Evolutionary conservation across 2,888 invertebrate genomes (phyloP), one percentile per base, ranked within the genome.

Genomic region (Lycocerus yunnanus): DNA sequence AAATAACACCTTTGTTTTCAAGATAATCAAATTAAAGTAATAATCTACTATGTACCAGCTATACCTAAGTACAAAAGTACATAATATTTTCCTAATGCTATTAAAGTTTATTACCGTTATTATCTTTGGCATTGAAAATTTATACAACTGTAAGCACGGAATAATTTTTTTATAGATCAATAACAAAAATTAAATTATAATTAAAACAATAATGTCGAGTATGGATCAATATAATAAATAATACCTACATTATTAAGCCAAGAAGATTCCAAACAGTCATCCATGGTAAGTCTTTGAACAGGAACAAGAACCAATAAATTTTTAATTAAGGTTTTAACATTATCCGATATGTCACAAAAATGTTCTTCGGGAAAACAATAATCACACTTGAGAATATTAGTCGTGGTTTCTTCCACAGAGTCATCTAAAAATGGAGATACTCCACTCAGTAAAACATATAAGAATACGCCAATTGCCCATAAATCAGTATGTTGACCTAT

Each of bases 401-500:
- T 92, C 58, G 94, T 94, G 16, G 95, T 95, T 87, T 95, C 95
- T 83, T 95, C 95, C 77, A 93, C 90, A 13, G 93, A 94, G 84
- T 95, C 95, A 84, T 95, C 94, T 77, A 95, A 87, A 87, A 95
- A 95, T 3, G 95, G 95, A 5, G 95, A 95, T n/a, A 95, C 90
- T 81, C 91, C 93, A 84, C 93, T 94, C 27, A 95, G 88, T 80
- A 94, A 90, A 1, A 94, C 93, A 84, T 95, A 95, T 78, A 94
- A 86, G 79, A 95, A 91, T 66, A 95, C 94, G 20, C 95, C 94
- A 6, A 93, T 90, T 20, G 94, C 93, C 95, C 95, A 95, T 82
- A 93, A 91, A 83, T 95, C 95, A 81, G 94, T 93, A 77, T 92
- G 90, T 78, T 92, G 89, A 18, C 94, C 93, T 3, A 93, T 91